Evolutionary conservation across 2,888 invertebrate species (phyloP), one percentile per base, ranked within the genome.

Genomic region (Amblyjoppa fuscipennis): DNA sequence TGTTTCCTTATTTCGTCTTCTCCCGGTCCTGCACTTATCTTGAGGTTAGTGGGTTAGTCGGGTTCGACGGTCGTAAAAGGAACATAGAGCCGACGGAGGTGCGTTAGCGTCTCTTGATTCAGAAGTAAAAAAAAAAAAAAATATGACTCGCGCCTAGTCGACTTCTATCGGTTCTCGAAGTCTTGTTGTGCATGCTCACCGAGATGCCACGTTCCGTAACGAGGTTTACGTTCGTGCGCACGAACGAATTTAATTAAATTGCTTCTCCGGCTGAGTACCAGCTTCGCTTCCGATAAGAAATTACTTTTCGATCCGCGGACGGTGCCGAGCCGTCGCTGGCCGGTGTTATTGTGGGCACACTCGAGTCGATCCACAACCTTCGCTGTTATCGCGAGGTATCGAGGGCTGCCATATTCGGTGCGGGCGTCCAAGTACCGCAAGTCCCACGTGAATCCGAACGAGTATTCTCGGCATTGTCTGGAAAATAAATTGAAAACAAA

Each of bases 171-270:
- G 56, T 49, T 61, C 76, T 83, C 69, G 77, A 69, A 78, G 86
- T 28, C 61, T 38, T 61, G 64, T 64, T 28, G 80, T 61, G 75
- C 61, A 81, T 81, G 85, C 85, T 84, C 87, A 86, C 83, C 78
- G 81, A 85, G 86, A 83, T 84, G 81, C 86, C 77, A 81, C 83
- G 83, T 86, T 53, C 45, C 71, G 80, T 86, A 88, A 89, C 87
- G 84, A 88, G 87, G 85, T 88, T 89, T 87, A 84, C 83, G 86
- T 86, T 79, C 87, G 76, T 70, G 78, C 86, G 86, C 81, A 85
- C 73, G 86, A 85, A 86, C 87, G 84, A 88, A 89, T 91, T 91
- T 90, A 89, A 91, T 91, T 90, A 90, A 92, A 92, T 89, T 88
- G 89, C 85, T 76, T 86, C 84, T 89, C 86, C 82, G 71, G 49